Conservation (phyloP, 2,113 vertebrate species). For the Callionymus lyra region DNA sequence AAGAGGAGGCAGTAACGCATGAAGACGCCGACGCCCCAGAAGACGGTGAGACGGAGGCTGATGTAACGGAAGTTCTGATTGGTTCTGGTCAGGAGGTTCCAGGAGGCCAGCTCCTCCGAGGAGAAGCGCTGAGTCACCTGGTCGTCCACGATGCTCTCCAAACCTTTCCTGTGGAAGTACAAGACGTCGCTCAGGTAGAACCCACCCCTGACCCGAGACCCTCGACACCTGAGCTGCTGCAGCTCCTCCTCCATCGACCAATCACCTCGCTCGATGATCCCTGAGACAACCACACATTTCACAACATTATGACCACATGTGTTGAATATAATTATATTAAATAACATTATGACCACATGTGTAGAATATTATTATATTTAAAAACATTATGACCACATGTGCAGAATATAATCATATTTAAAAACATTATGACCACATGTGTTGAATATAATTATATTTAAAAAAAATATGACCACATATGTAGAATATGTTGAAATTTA, state of each 20-base stretch:
- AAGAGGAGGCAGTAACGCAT: slow-evolving; percentile 83
- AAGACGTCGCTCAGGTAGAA: slow-evolving; percentile 86
- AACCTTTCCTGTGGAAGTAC: slow-evolving; percentile 83
- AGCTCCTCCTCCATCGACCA: slow-evolving; percentile 78
- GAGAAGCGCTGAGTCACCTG: slow-evolving; percentile 91
- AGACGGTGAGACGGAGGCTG: slow-evolving; percentile 74
- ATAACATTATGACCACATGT: too few species aligned
- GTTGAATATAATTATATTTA: too few species aligned
- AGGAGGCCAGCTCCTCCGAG: slow-evolving; percentile 83
- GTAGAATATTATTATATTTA: too few species aligned
- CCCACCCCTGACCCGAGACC: slow-evolving; percentile 61
- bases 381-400: too few species aligned
- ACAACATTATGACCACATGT: too few species aligned
- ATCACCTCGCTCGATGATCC: slow-evolving; percentile 80
- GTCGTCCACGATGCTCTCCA: slow-evolving; percentile 90
- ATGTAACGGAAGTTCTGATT: slow-evolving; percentile 87
- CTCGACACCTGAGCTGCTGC: slow-evolving; percentile 9
- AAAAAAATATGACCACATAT: too few species aligned
- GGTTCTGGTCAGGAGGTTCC: slow-evolving; percentile 88
- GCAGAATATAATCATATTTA: too few species aligned
- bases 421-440: too few species aligned
- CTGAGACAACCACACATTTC: slow-evolving; percentile 54
- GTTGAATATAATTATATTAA: too few species aligned
- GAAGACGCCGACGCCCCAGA: slow-evolving; percentile 82
- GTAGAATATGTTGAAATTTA: too few species aligned